Evolutionary conservation across 2,113 vertebrate genomes (phyloP), one percentile per base, ranked within the genome.

Genomic region (Falcunculus frontatus): DNA sequence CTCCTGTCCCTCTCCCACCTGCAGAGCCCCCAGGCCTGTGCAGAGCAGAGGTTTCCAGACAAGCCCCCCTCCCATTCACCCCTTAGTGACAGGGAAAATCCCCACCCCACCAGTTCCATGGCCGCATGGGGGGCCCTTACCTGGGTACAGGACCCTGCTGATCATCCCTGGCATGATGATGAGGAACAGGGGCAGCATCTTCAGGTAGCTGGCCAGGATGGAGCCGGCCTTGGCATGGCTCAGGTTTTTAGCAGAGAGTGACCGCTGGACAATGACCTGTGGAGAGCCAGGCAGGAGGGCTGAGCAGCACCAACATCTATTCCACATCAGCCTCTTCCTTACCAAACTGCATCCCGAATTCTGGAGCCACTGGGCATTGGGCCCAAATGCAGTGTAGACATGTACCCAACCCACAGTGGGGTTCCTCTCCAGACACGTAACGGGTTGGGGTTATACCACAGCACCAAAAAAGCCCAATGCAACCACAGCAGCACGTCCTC

Each of bases 91-190:
- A 35, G n/a, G 25, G 33, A 46, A 47, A 70, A 67, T 6, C 9
- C 47, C 25, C 47, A 3, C 29, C 73, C 65, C 35, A 9, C 7
- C 33, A 11, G 35, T 35, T 18, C 78, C 12, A 13, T 3, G 0
- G 16, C 39, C 5, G 0, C 20, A 0, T 1, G 17, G 10, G 3
- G 2, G 12, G 35, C 7, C 32, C 96, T 96, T 98, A 99, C 99
- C 99, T 98, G 99, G 99, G 91, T 98, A 99, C 57, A 99, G 98
- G 4, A 97, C 98, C 33, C 99, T 98, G 98, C 99, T 99, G 97
- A 99, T 98, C 99, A 99, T 99, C 89, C 99, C 99, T 1, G 99
- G 99, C 94, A 99, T 98, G 92, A 99, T 90, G 83, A 99, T 99
- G 88, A 99, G 93, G 64, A 98, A 97, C 97, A 99, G 98, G 46